Percentiles rank a stretch among this genome's conserved stretches.
Evolutionary conservation across 2,797 vertebrate genomes (phyloP).

Genomic region (Phyllotis vaccarum): DNA sequence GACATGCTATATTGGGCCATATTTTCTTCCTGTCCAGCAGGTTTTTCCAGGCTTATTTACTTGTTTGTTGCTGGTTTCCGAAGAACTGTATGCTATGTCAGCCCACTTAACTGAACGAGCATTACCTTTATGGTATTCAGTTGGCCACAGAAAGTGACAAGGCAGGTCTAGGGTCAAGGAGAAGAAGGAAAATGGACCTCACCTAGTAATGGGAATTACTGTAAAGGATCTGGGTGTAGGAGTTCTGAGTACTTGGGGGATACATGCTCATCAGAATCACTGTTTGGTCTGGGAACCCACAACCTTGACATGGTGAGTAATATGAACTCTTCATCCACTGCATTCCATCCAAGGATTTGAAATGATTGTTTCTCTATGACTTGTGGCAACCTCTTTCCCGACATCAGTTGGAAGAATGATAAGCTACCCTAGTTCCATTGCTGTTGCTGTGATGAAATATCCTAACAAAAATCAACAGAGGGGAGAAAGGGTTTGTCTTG

Average conservation of each 20-base stretch:
- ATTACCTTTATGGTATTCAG: not conserved
- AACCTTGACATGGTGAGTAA: not conserved
- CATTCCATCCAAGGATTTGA: not conserved
- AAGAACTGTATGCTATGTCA: not conserved
- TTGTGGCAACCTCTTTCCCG: slow-evolving; percentile 21
- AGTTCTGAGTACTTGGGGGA: not conserved
- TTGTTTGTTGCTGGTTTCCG: not conserved
- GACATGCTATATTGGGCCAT: not conserved
- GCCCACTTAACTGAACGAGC: not conserved
- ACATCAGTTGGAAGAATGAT: not conserved
- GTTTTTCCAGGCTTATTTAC: not conserved
- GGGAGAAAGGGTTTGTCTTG: not conserved
- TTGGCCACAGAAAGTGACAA: not conserved
- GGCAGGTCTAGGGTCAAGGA: slow-evolving; percentile 1
- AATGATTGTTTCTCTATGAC: slow-evolving; percentile 9
- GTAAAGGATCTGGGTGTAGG: not conserved
- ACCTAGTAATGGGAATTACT: not conserved
- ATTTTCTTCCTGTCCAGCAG: not conserved
- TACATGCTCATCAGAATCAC: not conserved
- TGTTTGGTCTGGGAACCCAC: not conserved
- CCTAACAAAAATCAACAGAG: not conserved
- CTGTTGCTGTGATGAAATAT: not conserved
- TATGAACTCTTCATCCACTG: not conserved
- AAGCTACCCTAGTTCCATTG: not conserved
- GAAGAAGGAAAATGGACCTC: not conserved